A percentile compares a stretch with the other conserved stretches of the same genome.
Evolutionary conservation across 2,113 vertebrate genomes (phyloP).

Genomic region (Panthera uncia): DNA sequence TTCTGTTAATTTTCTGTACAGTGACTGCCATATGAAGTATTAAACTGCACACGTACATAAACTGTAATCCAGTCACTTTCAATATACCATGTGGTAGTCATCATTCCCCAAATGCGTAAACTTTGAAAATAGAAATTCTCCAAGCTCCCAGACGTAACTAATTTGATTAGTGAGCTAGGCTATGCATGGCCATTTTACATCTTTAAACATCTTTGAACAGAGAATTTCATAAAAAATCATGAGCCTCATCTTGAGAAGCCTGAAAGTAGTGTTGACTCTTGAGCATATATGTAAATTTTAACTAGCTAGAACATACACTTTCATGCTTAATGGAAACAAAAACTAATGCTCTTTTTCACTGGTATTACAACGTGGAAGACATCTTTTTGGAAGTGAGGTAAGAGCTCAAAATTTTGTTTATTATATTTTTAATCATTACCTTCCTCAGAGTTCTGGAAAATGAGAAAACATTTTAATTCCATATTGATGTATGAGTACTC

Average conservation of each 20-base stretch:
- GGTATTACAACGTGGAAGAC: neutral
- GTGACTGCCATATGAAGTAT: neutral
- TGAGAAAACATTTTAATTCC: neutral
- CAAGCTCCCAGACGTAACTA: conserved; percentile 35
- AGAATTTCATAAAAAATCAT: conserved; percentile 41
- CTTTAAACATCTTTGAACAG: neutral
- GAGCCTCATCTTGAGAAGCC: neutral
- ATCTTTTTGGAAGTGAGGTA: neutral
- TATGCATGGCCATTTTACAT: conserved; percentile 8
- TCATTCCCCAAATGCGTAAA: conserved; percentile 35
- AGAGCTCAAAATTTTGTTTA: neutral
- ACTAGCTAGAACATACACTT: neutral
- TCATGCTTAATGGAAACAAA: neutral
- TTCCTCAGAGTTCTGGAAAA: neutral
- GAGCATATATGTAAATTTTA: neutral
- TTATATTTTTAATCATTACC: neutral
- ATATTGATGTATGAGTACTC: neutral
- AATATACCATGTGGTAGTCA: conserved; percentile 51
- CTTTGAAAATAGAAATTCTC: conserved; percentile 26
- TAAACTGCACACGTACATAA: conserved; percentile 26
- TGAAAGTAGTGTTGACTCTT: neutral
- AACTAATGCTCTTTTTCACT: neutral
- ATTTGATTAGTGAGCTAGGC: conserved; percentile 33
- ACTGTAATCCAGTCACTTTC: conserved; percentile 7
- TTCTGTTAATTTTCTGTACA: neutral